Evolutionary conservation across 2,888 invertebrate genomes (phyloP).

Genomic region (Periphyllus acericola): DNA sequence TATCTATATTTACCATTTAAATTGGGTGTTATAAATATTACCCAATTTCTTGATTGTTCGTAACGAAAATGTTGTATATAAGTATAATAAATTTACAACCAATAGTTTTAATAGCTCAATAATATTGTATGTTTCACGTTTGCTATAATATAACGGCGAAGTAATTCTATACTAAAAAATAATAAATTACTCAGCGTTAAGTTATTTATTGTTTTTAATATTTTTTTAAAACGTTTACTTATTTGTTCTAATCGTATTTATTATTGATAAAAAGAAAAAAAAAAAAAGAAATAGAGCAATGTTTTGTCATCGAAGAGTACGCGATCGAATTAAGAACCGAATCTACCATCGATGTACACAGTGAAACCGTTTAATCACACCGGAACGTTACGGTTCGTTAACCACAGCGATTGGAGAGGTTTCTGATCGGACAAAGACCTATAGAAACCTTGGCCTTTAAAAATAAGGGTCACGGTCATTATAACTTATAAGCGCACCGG

Average conservation of each 20-base stretch:
- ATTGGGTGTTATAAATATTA: neutral
- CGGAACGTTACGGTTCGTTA: constrained; percentile 39
- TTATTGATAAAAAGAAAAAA: neutral
- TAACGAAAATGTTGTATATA: too few relatives aligned
- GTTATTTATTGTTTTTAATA: neutral
- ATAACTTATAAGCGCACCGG: neutral
- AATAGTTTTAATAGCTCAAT: neutral
- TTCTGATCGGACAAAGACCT: constrained; percentile 16
- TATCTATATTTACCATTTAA: neutral
- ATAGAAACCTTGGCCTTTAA: constrained; percentile 39
- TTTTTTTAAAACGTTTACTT: neutral
- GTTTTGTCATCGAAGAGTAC: constrained; percentile 8
- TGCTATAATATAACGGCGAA: neutral
- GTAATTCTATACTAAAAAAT: neutral
- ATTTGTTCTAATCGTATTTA: neutral
- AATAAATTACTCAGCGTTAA: neutral
- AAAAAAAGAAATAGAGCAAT: neutral
- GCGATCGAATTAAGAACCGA: neutral
- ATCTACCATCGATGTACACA: neutral
- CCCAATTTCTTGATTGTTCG: neutral
- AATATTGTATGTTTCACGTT: neutral
- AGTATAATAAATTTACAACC: neutral
- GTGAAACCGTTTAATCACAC: constrained; percentile 29
- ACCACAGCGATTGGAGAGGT: constrained; percentile 6
- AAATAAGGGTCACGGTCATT: constrained; percentile 39